Evolutionary conservation across 2,113 vertebrate genomes (phyloP), one percentile per base, ranked within the genome.

Genomic region (Eclectus roratus): DNA sequence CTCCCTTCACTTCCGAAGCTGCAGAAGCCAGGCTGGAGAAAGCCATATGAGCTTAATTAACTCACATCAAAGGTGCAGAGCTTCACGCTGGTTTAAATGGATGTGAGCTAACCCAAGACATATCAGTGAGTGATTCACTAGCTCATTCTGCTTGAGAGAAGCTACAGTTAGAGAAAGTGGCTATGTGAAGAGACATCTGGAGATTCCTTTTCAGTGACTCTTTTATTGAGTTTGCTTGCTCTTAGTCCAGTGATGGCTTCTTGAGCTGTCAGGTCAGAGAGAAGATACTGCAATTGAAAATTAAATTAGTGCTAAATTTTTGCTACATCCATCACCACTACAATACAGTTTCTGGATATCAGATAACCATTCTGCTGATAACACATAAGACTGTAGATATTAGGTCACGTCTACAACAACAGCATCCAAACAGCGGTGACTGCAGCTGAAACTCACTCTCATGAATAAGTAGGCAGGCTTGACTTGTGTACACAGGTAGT

Each of bases 51-150:
- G 88, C 87, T 94, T 97, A 97, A 98, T 98, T 97, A 97, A 91
- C 94, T 97, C 91, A 84, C 95, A 97, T 98, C 96, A 97, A 97
- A 98, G 95, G 86, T 97, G 89, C 47, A 43, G 87, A 92, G 90
- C 90, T 93, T 94, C 73, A 71, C 1, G 43, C 80, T 96, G 88
- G 41, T 89, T 97, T 97, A 96, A 97, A 96, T 44, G 96, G 93
- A 97, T 83, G 65, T 70, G 72, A 91, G 56, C 84, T 96, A 88
- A 96, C 88, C 81, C 35, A 77, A 96, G 89, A 81, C 94, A 94
- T 91, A 71, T 43, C 83, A 89, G 68, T 1, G 5, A 94, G 64
- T 90, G 76, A 91, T 88, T 85, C 68, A 52, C 69, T 58, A 80
- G 23, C 79, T 92, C 72, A 39, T 95, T 95, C 74, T 94, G 10